Conservation (phyloP, 1,140 invertebrate genomes). For the Drosophila guanche region DNA sequence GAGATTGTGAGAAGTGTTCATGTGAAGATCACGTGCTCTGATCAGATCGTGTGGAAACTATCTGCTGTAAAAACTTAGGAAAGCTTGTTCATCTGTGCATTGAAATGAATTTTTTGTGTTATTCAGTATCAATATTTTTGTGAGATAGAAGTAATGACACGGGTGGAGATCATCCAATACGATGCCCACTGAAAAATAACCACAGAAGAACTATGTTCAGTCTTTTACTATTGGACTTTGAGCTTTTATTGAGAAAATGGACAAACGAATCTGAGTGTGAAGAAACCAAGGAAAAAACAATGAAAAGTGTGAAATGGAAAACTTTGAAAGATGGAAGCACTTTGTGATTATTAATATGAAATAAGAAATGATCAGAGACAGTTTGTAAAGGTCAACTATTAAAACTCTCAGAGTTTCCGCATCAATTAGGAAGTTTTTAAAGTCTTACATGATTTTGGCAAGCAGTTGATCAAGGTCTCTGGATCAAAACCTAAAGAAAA, state of each 20-base stretch:
- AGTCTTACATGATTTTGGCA: constrained; percentile 29
- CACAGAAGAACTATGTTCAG: constrained; percentile 36
- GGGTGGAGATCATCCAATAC: neutral
- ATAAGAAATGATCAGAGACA: constrained; percentile 23
- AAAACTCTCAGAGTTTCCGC: constrained; percentile 24
- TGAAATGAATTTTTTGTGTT: constrained; percentile 16
- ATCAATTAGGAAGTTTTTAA: constrained; percentile 14
- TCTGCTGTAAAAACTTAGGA: constrained; percentile 44
- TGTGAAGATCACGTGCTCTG: constrained; percentile 60
- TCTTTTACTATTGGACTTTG: constrained; percentile 32
- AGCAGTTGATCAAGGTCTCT: constrained; percentile 28
- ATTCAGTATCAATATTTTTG: constrained; percentile 2
- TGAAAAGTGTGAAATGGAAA: constrained; percentile 9
- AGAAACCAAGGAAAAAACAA: neutral
- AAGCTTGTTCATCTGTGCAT: constrained; percentile 5
- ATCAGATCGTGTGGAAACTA: constrained; percentile 20
- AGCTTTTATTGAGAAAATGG: constrained; percentile 19
- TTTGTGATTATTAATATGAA: constrained; percentile 34
- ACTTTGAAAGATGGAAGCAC: constrained; percentile 51
- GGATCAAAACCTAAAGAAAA: constrained; percentile 34
- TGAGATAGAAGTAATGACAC: neutral
- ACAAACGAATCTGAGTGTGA: neutral
- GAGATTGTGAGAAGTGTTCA: constrained; percentile 38
- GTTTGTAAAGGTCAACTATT: constrained; percentile 48
- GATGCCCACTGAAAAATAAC: neutral